Percentiles rank a stretch among this genome's conserved stretches.
Evolutionary conservation across 2,888 invertebrate genomes (phyloP).

Genomic region (Crocallis elinguaria): DNA sequence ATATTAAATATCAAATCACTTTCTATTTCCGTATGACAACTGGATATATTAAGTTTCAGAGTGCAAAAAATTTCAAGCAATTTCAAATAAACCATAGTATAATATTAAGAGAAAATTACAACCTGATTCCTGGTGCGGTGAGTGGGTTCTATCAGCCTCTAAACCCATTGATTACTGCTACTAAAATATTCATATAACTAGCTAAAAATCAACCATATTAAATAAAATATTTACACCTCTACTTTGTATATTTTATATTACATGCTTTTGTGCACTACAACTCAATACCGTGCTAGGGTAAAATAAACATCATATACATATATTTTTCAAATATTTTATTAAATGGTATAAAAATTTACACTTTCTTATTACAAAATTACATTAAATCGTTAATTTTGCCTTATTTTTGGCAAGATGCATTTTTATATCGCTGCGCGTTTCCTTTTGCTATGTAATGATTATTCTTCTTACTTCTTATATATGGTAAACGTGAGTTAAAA

Average conservation of each 20-base stretch:
- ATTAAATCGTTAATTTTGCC: slow-evolving; percentile 52
- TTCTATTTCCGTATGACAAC: too few species aligned
- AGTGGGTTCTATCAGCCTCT: slow-evolving; percentile 47
- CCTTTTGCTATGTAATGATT: slow-evolving; percentile 15
- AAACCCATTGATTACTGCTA: slow-evolving; percentile 40
- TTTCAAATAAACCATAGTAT: neutral
- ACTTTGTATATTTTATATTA: neutral
- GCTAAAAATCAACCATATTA: slow-evolving; percentile 35
- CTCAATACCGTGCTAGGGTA: neutral
- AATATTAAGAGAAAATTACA: slow-evolving; percentile 44
- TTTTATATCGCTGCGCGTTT: slow-evolving; percentile 41
- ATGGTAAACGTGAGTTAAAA: slow-evolving; percentile 13
- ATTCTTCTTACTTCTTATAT: slow-evolving; percentile 28
- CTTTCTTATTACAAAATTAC: slow-evolving; percentile 65
- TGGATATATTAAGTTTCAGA: too few species aligned
- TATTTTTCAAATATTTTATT: slow-evolving; percentile 76
- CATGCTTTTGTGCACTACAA: neutral
- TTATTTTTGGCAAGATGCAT: slow-evolving; percentile 33
- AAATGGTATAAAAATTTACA: slow-evolving; percentile 80
- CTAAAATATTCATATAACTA: slow-evolving; percentile 47
- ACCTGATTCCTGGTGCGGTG: slow-evolving; percentile 54
- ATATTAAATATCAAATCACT: too few species aligned
- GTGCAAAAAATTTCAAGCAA: neutral
- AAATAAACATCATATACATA: slow-evolving; percentile 50
- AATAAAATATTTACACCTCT: slow-evolving; percentile 13